Base-by-base conservation (phyloP, 2,888 invertebrate genomes). In the Patella ulyssiponensis region DNA sequence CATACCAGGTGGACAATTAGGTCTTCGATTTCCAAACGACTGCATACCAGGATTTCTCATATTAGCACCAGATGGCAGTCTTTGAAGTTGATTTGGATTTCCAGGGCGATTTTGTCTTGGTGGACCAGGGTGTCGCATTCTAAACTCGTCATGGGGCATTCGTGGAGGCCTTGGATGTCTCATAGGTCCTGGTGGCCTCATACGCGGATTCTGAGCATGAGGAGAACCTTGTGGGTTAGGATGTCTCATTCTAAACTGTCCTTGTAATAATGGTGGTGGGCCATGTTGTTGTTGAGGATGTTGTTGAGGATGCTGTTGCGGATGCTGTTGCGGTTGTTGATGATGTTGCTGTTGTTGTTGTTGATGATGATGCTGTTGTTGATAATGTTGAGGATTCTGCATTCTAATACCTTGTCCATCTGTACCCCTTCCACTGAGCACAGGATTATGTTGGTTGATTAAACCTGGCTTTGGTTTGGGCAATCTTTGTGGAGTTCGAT, bases 81-180 rank as follows among this genome's bases (percentile, higher is more conserved):
- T 44, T 44, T 9, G 44, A 44, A 44, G 44, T 44, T 44, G 44
- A 44, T 44, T 44, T 44, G 44, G 44, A 44, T 44, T 44, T 44
- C 7, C 44, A 44, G 64, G 64, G 7, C 23, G 64, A 20, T 23
- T 64, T 12, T 64, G 64, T 23, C 64, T 12, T 23, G 20, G 64
- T 23, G 64, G 64, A 9, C 64, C 64, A 64, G 64, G 64, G 23
- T 20, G 64, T 64, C 23, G 64, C 20, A 64, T 64, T 64, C 64
- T 64, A 44, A 44, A 44, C 7, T 44, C 44, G 44, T 44, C 44
- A 9, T 44, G 44, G 9, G 44, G 44, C 44, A 44, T 44, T 44
- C 44, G 7, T 44, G 44, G 44, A 44, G 44, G 44, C 44, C 44
- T 9, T 44, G 44, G 44, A 23, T 64, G 64, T 9, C 64, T 23